Conservation (phyloP, 2,888 invertebrate species). For the Conistra vaccinii region DNA sequence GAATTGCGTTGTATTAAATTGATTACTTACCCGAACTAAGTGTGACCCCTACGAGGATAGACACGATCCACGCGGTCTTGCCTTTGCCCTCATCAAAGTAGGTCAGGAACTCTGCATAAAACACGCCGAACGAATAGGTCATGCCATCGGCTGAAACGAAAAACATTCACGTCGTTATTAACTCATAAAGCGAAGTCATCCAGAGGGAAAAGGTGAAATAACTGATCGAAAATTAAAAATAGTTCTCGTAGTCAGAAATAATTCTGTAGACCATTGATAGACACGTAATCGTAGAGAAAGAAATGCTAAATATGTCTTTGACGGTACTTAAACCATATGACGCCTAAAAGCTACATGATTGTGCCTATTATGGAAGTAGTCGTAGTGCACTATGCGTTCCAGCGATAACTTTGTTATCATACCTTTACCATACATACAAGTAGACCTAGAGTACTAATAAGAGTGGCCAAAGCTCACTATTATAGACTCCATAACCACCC, state of each 20-base stretch:
- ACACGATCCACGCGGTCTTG: conserved; percentile 97
- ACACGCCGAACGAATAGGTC: conserved; percentile 99
- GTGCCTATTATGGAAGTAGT: background rate
- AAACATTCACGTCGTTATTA: conserved; percentile 59
- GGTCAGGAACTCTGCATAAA: conserved; percentile 95
- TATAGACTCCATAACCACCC: conserved; percentile 6
- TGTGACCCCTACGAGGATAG: conserved; percentile 98
- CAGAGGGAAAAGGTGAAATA: background rate
- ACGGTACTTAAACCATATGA: background rate
- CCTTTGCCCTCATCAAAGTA: conserved; percentile 96
- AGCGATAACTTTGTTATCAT: conserved; percentile 8
- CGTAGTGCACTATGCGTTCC: background rate
- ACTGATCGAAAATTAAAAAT: background rate
- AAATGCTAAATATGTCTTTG: background rate
- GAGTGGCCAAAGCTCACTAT: conserved; percentile 15
- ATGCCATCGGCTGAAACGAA: conserved; percentile 97
- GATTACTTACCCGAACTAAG: conserved; percentile 97
- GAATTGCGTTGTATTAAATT: conserved; percentile 50
- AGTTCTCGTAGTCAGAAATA: background rate
- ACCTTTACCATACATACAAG: conserved; percentile 4
- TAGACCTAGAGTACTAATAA: background rate
- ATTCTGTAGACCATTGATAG: background rate
- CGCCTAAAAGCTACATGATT: background rate
- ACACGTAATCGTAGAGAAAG: background rate
- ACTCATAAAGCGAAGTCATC: conserved; percentile 8